These are phyloP conservation scores for Dipodomys spectabilis DNA, from an alignment of 2,113 vertebrate species.

Conservation along the genomic window DNA sequence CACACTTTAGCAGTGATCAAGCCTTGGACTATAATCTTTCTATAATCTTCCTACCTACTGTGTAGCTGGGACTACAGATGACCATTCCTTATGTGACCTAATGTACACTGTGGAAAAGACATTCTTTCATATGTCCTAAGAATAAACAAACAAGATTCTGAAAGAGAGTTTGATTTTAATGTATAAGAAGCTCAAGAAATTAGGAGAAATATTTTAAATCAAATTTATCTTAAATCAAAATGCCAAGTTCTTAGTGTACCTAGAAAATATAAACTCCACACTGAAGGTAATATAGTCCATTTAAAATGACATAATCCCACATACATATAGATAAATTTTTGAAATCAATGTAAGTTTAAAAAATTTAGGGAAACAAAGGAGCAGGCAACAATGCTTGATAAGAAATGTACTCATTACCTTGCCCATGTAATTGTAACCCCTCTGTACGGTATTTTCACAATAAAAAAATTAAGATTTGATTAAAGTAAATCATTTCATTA, in stretches of 20 bases:
- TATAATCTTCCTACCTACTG: too few relatives aligned
- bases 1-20: too few relatives aligned
- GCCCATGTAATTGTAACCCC: too few relatives aligned
- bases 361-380: background rate
- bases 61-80: too few relatives aligned
- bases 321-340: background rate
- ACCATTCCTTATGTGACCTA: too few relatives aligned
- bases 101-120: background rate
- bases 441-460: too few relatives aligned
- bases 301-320: background rate
- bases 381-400: too few relatives aligned
- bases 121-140: background rate
- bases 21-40: too few relatives aligned
- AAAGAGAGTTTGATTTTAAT: background rate
- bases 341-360: conserved; percentile 15
- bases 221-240: too few relatives aligned
- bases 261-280: background rate
- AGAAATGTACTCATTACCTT: too few relatives aligned
- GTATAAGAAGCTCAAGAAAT: background rate
- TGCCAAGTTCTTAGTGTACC: background rate
- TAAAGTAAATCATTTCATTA: background rate
- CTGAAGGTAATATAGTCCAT: background rate
- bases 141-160: conserved; percentile 28
- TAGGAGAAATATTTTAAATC: conserved; percentile 13
- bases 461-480: conserved; percentile 31